Percentiles rank a stretch among this genome's conserved stretches.
Evolutionary conservation across 2,888 invertebrate species (phyloP).

Genomic region (Neocrepidodera transversa): DNA sequence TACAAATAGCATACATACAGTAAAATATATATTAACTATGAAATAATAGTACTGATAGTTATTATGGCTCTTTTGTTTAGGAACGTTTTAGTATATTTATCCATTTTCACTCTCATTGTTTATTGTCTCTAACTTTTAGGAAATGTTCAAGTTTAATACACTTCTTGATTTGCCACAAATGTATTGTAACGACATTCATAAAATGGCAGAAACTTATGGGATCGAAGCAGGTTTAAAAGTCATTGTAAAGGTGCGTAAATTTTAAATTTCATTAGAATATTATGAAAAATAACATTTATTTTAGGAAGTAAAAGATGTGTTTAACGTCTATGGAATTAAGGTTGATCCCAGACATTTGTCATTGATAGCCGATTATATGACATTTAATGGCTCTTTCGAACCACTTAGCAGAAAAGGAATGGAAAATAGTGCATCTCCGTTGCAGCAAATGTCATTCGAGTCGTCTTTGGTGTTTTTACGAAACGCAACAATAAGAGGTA

Average conservation of each 20-base stretch:
- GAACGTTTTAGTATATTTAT: too few relatives aligned
- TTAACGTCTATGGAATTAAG: conserved; percentile 95
- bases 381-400: conserved; percentile 86
- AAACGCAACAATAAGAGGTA: conserved; percentile 74
- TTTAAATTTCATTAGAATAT: conserved; percentile 5
- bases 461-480: conserved; percentile 87
- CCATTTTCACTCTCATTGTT: too few relatives aligned
- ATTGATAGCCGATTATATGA: conserved; percentile 97
- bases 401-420: conserved; percentile 92
- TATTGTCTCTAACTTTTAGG: too few relatives aligned
- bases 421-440: conserved; percentile 87
- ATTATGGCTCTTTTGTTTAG: background rate
- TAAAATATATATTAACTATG: too few relatives aligned
- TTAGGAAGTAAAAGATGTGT: conserved; percentile 92
- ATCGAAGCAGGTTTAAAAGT: conserved; percentile 94
- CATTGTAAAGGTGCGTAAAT: conserved; percentile 74
- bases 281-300: conserved; percentile 30
- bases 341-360: conserved; percentile 94
- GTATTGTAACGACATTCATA: conserved; percentile 94
- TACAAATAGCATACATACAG: too few relatives aligned
- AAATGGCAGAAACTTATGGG: conserved; percentile 89
- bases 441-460: conserved; percentile 99
- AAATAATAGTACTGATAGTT: too few relatives aligned
- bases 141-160: conserved; percentile 84
- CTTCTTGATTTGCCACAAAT: conserved; percentile 81